A percentile compares a stretch with the other conserved stretches of the same genome.
Conservation (phyloP, 35 echinoderm and acorn worm genomes). For the Stichopus chloronotus region DNA sequence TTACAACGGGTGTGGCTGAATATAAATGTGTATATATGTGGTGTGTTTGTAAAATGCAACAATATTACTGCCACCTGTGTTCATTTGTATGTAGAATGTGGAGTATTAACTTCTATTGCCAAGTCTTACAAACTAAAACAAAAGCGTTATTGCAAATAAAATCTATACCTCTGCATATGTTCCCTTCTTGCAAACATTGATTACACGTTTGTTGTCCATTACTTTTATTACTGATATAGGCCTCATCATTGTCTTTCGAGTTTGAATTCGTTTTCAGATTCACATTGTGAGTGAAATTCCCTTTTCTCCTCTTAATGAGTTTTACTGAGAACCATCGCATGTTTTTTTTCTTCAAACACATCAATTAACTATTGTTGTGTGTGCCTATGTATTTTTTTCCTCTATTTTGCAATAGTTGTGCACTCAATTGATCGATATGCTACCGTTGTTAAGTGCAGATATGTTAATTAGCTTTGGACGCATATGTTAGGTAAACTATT, state of each 20-base stretch:
- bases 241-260: too few relatives aligned
- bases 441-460: slow-evolving; percentile 26
- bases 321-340: not conserved
- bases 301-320: too few relatives aligned
- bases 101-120: not conserved
- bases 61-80: not conserved
- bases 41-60: not conserved
- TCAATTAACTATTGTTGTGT: not conserved
- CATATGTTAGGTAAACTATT: slow-evolving; percentile 48
- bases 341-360: not conserved
- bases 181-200: not conserved
- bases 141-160: not conserved
- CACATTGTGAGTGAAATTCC: too few relatives aligned
- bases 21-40: not conserved
- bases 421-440: slow-evolving; percentile 24
- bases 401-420: not conserved
- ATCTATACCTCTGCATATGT: not conserved
- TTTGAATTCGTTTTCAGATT: too few relatives aligned
- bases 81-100: not conserved
- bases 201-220: not conserved
- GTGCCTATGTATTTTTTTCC: not conserved
- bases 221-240: too few relatives aligned
- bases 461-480: slow-evolving; percentile 52
- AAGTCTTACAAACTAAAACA: not conserved
- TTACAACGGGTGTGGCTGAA: not conserved